These are phyloP conservation scores for Xiphorhynchus elegans DNA, from an alignment of 2,113 vertebrate genomes.

Conservation along the genomic window DNA sequence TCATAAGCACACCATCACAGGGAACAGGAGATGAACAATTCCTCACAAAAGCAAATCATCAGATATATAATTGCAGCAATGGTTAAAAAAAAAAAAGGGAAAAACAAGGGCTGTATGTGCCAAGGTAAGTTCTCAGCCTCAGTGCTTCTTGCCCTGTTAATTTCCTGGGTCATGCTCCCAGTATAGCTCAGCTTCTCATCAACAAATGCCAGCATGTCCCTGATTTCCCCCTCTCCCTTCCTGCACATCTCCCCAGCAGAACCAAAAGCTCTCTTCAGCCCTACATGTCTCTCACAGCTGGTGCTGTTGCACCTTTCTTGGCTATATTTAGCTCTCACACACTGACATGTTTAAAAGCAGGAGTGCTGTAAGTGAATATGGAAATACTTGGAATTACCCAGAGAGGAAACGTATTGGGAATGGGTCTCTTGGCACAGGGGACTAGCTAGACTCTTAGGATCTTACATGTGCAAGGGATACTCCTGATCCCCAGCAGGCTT, in stretches of 20 bases:
- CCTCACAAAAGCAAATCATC: not conserved
- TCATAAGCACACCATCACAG: not conserved
- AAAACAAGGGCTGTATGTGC: too few species aligned
- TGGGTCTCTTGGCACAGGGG: not conserved
- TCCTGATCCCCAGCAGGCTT: not conserved
- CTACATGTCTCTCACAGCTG: fast-evolving
- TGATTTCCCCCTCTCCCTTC: not conserved
- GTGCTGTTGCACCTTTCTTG: fast-evolving
- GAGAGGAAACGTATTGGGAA: not conserved
- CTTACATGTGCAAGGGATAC: fast-evolving
- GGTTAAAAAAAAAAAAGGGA: not conserved
- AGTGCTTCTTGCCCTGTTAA: not conserved
- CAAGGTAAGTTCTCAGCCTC: not conserved
- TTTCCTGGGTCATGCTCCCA: not conserved
- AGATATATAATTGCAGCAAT: not conserved
- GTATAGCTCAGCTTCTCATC: not conserved
- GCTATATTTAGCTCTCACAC: not conserved
- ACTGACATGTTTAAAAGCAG: not conserved
- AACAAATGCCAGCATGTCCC: not conserved
- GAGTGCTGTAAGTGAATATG: fast-evolving
- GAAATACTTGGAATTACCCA: not conserved
- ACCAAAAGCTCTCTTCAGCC: not conserved
- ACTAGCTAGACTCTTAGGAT: not conserved
- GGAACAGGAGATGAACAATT: not conserved
- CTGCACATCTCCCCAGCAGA: not conserved